Evolutionary conservation across 2,113 vertebrate species (phyloP).

Genomic region (Mormyrus iriodes): DNA sequence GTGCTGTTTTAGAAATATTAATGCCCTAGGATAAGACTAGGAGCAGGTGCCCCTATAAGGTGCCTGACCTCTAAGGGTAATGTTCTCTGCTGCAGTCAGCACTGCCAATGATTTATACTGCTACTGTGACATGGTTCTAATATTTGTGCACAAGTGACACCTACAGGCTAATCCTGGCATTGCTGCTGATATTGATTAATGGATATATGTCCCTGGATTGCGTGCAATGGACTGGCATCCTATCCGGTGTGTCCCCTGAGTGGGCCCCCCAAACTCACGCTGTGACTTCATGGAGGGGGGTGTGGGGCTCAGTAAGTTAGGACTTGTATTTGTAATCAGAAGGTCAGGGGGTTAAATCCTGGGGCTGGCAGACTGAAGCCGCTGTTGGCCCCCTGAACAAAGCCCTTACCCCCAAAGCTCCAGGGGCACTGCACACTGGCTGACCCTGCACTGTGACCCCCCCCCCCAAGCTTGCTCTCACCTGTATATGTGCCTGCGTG

Average conservation of each 20-base stretch:
- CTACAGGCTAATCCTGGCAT: constrained; percentile 1
- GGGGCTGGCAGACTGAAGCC: neutral
- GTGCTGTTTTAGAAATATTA: neutral
- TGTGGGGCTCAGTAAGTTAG: neutral
- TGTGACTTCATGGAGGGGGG: neutral
- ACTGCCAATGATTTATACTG: neutral
- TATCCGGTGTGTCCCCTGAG: neutral
- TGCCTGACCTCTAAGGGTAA: neutral
- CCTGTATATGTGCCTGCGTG: no score
- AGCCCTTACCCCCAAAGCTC: neutral
- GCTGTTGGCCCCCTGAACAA: neutral
- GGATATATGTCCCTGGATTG: neutral
- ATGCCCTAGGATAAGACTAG: neutral
- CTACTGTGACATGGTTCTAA: neutral
- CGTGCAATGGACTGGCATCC: neutral
- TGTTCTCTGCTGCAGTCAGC: neutral
- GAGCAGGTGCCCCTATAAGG: neutral
- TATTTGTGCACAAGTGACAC: constrained; percentile 14
- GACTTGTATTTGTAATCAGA: neutral
- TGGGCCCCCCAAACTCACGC: neutral
- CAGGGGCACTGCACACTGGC: no score
- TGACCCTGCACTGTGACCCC: no score
- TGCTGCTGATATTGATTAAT: neutral
- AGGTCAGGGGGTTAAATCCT: neutral
- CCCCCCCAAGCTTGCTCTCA: no score